Conservation (phyloP, 2,888 invertebrate species). For the Clanis bilineata region DNA sequence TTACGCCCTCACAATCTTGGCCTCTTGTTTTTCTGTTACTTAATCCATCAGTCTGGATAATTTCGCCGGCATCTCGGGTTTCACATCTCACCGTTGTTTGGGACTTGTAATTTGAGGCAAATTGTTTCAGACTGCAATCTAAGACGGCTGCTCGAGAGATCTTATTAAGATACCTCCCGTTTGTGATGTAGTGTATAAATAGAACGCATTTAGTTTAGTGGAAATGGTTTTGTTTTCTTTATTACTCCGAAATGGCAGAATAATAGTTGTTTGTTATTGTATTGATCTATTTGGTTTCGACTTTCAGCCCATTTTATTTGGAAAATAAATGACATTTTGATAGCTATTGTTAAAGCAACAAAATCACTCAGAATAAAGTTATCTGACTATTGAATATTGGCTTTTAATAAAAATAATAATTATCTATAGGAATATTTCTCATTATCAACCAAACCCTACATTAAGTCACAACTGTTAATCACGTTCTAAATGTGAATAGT, state of each 20-base stretch:
- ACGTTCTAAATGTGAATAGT: not conserved
- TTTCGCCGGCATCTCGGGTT: slow-evolving; percentile 7
- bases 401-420: too few relatives aligned
- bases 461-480: not conserved
- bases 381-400: too few relatives aligned
- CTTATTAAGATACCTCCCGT: slow-evolving; percentile 9
- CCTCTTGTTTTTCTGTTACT: slow-evolving; percentile 32
- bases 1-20: slow-evolving; percentile 12
- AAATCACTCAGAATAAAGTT: too few relatives aligned
- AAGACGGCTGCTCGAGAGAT: slow-evolving; percentile 5
- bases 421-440: too few relatives aligned
- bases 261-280: not conserved
- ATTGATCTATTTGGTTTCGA: too few relatives aligned
- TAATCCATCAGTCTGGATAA: slow-evolving; percentile 48
- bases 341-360: not conserved
- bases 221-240: not conserved
- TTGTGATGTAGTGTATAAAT: not conserved
- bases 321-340: too few relatives aligned
- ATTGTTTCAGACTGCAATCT: slow-evolving; percentile 19
- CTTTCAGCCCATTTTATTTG: too few relatives aligned
- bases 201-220: not conserved
- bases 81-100: slow-evolving; percentile 22
- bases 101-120: slow-evolving; percentile 25
- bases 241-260: not conserved
- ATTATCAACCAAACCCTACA: not conserved